Base-by-base conservation (phyloP, 2,797 vertebrate genomes). In the Notolabrus celidotus region DNA sequence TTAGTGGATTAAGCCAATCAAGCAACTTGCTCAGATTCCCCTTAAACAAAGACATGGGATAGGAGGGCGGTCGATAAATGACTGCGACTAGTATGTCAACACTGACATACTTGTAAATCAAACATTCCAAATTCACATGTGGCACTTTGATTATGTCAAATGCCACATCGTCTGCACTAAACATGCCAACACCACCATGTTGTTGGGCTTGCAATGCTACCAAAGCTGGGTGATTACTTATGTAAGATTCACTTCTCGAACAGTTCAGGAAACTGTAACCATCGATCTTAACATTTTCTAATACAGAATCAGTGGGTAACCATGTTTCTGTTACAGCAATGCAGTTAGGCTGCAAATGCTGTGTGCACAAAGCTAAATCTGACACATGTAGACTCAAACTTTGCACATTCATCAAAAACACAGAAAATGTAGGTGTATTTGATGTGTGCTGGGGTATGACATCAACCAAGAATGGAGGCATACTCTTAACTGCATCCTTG, bases 291-390 rank as follows among this genome's bases (percentile, higher is more conserved):
- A 61, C 15, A 4, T 5, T 25, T 10, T 66, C 14, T 3, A 47
- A 47, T 14, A 39, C 59, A 0, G 3, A 22, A 10, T 10, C 38
- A 52, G 39, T 1, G 3, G 54, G 33, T 72, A n/a, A n/a, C n/a
- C n/a, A n/a, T n/a, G n/a, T n/a, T n/a, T n/a, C 39, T 53, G 55
- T 59, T 15, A 66, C 31, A 66, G 47, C 55, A 59, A 66, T 73
- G 52, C 70, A 66, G 39, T 73, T 51, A 72, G 25, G 54, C 9
- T 56, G 52, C 34, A 49, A 50, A 56, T 56, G 52, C 45, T 71
- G 27, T 33, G 45, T 63, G n/a, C n/a, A n/a, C n/a, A n/a, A n/a
- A n/a, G n/a, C n/a, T n/a, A n/a, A n/a, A n/a, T n/a, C n/a, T n/a
- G n/a, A n/a, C n/a, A n/a, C n/a, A n/a, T n/a, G n/a, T n/a, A n/a